Conservation (phyloP, 2,888 invertebrate species). For the Heliconius ethilla region DNA sequence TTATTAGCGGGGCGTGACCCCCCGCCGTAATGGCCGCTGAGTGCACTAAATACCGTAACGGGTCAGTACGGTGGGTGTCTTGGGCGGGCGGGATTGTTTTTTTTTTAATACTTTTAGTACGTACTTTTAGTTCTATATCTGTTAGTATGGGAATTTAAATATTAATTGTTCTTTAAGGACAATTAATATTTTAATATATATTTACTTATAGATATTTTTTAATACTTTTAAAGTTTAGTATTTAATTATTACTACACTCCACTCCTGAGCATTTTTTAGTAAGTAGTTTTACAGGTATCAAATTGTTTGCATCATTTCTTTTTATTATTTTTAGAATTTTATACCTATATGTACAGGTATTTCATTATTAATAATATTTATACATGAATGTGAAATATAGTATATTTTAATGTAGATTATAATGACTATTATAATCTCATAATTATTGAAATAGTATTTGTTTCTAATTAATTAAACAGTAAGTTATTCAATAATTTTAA, state of each 20-base stretch:
- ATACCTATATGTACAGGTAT: neutral
- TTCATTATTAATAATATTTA: too few relatives aligned
- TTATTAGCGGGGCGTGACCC: conserved; percentile 72
- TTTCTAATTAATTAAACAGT: neutral
- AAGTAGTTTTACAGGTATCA: too few relatives aligned
- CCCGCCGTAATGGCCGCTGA: conserved; percentile 52
- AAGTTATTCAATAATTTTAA: neutral
- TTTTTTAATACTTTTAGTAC: neutral
- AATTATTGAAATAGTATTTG: neutral
- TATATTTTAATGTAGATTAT: too few relatives aligned
- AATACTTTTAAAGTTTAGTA: too few relatives aligned
- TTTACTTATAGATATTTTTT: too few relatives aligned
- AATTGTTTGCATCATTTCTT: too few relatives aligned
- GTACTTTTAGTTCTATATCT: neutral
- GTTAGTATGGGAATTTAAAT: neutral
- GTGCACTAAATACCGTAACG: conserved; percentile 44
- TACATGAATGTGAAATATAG: too few relatives aligned
- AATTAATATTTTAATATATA: too few relatives aligned
- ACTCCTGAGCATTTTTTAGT: too few relatives aligned
- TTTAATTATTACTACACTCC: too few relatives aligned
- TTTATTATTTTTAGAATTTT: neutral
- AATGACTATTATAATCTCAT: too few relatives aligned
- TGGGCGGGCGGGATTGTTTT: neutral
- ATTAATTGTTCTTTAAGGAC: neutral
- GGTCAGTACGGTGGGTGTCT: conserved; percentile 29